Evolutionary conservation across 2,888 invertebrate genomes (phyloP), one percentile per base, ranked within the genome.

Genomic region (Anoncus sp.): DNA sequence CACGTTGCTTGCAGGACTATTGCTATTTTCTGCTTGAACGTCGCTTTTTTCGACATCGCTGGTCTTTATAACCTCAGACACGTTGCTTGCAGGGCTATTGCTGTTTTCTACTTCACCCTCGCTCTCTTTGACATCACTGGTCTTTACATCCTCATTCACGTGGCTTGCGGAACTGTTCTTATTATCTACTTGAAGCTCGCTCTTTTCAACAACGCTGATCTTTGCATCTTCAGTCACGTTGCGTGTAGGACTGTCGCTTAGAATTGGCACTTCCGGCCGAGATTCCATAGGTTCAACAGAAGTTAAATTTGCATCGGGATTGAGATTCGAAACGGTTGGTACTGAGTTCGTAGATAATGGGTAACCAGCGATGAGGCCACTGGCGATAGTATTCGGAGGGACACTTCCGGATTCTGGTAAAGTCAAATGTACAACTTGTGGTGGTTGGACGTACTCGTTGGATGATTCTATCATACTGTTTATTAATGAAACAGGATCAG

Each of bases 331-430:
- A 53, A 35, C 49, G 10, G 31, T 69, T 27, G 79, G 45, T 24
- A 67, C 16, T 27, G 63, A 22, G 3, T 65, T 77, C 24, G 77
- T 75, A 55, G 75, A 80, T 5, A 82, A 73, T 31, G 83, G 75
- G 31, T 84, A 87, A 75, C 89, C 89, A 45, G 89, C 89, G 20
- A 89, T 88, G 0, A 90, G 77, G 24, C 87, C 83, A 77, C 89
- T 89, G 1, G 85, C 88, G 14, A 89, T 76, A 14, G 78, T 80
- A 66, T 80, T 81, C 9, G 75, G 69, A 9, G 67, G 51, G 24
- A 76, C 65, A 40, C 63, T 73, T 75, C 71, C 83, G 5, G 70
- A 47, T 35, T 74, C 76, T 6, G 87, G 85, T 16, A 88, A 76
- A 66, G 59, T 82, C 24, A 86, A 31, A 9, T 66, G 62, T 3